Percentiles rank a stretch among this genome's conserved stretches.
These are phyloP conservation scores for Otocyon megalotis DNA, from an alignment of 2,113 vertebrate genomes.

Conservation along the genomic window DNA sequence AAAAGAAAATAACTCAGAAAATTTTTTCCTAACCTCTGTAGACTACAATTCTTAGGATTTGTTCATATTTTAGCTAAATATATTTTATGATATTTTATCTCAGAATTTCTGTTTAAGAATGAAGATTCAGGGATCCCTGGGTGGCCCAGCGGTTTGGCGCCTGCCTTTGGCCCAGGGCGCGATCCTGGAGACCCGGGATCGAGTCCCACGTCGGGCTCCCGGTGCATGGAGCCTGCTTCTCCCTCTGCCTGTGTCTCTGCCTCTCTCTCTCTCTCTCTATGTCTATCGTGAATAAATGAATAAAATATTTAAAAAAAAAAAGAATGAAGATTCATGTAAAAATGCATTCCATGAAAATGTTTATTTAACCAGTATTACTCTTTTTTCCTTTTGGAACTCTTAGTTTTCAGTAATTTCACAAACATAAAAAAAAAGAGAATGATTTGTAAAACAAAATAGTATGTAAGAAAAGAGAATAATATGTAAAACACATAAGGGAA, in stretches of 20 bases:
- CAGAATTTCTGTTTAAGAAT: not conserved
- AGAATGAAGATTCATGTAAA: slow-evolving; percentile 17
- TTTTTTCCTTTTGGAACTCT: not conserved
- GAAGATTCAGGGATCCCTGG: too few species aligned
- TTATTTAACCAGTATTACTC: not conserved
- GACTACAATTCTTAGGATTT: not conserved
- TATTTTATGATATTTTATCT: slow-evolving; percentile 22
- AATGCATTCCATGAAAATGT: not conserved
- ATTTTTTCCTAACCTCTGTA: not conserved
- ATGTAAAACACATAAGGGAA: not conserved
- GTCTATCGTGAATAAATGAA: too few species aligned
- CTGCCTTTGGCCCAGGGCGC: too few species aligned
- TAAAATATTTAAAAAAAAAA: too few species aligned
- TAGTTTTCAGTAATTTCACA: not conserved
- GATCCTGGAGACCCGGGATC: too few species aligned
- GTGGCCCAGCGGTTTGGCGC: too few species aligned
- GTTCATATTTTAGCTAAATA: not conserved
- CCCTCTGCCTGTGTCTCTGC: too few species aligned
- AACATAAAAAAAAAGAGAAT: not conserved
- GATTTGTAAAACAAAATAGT: not conserved
- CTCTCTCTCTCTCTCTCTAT: too few species aligned
- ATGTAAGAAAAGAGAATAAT: not conserved
- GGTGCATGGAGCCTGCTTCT: too few species aligned
- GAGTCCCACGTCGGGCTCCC: too few species aligned
- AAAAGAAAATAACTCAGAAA: not conserved